phyloP scores from a whole-genome alignment of 2,888 invertebrate species.

The Bimastos eiseni region DNA sequence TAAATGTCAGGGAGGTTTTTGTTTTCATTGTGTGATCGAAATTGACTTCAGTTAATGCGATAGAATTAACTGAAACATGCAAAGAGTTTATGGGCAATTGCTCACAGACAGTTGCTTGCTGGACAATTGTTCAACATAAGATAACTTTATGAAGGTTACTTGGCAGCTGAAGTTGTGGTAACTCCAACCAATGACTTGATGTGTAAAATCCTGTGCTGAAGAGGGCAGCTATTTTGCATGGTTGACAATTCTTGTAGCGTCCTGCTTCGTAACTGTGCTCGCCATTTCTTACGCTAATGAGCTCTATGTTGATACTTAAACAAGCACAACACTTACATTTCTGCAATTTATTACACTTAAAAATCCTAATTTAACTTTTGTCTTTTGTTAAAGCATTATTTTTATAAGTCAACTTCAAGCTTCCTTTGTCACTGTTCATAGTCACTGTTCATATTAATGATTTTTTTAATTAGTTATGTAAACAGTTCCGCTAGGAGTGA shows the following conservation, averaged over 20 bases:
- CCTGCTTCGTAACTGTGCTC: not conserved
- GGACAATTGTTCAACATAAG: not conserved
- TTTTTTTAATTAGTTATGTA: no score
- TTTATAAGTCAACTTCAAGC: not conserved
- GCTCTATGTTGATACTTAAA: not conserved
- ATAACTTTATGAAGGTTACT: not conserved
- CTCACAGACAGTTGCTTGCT: not conserved
- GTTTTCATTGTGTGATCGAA: no score
- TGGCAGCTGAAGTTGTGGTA: not conserved
- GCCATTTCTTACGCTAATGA: not conserved
- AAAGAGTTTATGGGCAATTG: not conserved
- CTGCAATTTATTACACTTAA: not conserved
- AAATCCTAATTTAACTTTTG: not conserved
- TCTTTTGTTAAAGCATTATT: not conserved
- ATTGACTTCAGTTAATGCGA: no score
- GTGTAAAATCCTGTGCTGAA: no score
- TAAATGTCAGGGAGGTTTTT: no score
- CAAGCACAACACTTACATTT: not conserved
- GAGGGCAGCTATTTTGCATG: not conserved
- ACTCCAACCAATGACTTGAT: no score
- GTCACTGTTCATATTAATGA: no score
- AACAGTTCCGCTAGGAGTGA: no score
- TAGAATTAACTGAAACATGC: not conserved
- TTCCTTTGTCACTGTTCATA: not conserved
- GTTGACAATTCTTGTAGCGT: constrained; percentile 6